These are phyloP conservation scores for Hydropotes inermis DNA, from an alignment of 2,113 vertebrate species.

Conservation along the genomic window DNA sequence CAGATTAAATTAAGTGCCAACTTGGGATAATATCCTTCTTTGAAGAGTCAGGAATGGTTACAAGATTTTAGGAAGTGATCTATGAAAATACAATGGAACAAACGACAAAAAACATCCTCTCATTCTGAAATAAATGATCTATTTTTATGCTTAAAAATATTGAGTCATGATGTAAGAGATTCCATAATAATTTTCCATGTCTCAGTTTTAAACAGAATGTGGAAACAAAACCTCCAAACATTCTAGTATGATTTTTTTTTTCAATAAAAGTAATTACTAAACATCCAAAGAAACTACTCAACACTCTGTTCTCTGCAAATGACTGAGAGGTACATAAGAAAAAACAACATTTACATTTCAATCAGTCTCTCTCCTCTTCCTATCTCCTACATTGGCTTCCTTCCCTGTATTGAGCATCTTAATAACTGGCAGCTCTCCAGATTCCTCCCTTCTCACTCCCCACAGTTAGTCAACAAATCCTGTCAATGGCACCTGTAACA, in stretches of 20 bases:
- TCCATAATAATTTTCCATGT: neutral
- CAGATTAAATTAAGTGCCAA: slow-evolving; percentile 53
- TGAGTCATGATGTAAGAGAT: neutral
- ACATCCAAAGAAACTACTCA: neutral
- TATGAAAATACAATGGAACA: neutral
- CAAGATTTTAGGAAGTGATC: neutral
- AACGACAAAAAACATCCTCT: neutral
- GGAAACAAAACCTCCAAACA: neutral
- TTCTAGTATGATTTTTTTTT: neutral
- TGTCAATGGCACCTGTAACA: neutral
- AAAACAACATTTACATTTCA: neutral
- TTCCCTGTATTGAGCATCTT: neutral
- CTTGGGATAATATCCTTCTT: slow-evolving; percentile 6
- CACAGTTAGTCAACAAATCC: neutral
- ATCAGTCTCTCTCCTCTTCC: neutral
- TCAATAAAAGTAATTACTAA: neutral
- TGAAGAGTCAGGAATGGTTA: slow-evolving; percentile 38
- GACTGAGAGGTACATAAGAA: neutral
- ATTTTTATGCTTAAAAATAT: slow-evolving; percentile 31
- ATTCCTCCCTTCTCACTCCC: neutral
- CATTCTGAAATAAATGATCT: slow-evolving; percentile 14
- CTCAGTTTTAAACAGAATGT: neutral
- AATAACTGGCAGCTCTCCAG: neutral
- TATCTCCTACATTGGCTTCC: neutral
- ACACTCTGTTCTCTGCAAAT: neutral